Percentiles rank a stretch among this genome's conserved stretches.
Conservation (phyloP, 2,888 invertebrate species). For the Parascotia fuliginaria region DNA sequence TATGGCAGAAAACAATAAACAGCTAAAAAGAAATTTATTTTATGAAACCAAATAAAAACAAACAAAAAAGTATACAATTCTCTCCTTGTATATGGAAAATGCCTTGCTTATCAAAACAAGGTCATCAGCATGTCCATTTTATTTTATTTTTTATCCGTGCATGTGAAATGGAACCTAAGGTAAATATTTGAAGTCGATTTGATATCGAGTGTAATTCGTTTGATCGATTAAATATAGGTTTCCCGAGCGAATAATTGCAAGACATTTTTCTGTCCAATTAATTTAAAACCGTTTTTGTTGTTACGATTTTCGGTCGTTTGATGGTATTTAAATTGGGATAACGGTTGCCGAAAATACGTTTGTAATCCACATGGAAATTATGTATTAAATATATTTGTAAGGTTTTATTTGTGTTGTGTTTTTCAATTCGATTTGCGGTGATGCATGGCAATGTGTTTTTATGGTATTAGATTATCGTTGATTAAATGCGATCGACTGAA, state of each 20-base stretch:
- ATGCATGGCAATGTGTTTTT: too few species aligned
- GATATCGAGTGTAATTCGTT: slow-evolving; percentile 22
- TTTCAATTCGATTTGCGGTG: neutral
- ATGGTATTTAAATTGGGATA: neutral
- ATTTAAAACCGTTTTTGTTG: slow-evolving; percentile 7
- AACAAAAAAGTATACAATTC: too few species aligned
- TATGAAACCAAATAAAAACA: too few species aligned
- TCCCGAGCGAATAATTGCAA: slow-evolving; percentile 16
- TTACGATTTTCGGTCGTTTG: slow-evolving; percentile 1
- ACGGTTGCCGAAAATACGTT: neutral
- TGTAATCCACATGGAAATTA: neutral
- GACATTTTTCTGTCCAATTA: slow-evolving; percentile 13
- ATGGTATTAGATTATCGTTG: too few species aligned
- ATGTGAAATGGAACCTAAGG: slow-evolving; percentile 36
- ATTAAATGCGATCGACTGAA: too few species aligned
- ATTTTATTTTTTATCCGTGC: too few species aligned
- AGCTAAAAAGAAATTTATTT: too few species aligned
- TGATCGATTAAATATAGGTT: slow-evolving; percentile 33
- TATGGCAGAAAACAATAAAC: too few species aligned
- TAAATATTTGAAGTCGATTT: slow-evolving; percentile 39
- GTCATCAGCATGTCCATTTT: slow-evolving; percentile 40
- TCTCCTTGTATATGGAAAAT: too few species aligned
- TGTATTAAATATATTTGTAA: neutral
- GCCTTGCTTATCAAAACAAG: slow-evolving; percentile 37
- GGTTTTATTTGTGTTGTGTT: neutral